A percentile compares a stretch with the other conserved stretches of the same genome.
These are phyloP conservation scores for Passer montanus DNA, from an alignment of 2,113 vertebrate species.

Conservation along the genomic window DNA sequence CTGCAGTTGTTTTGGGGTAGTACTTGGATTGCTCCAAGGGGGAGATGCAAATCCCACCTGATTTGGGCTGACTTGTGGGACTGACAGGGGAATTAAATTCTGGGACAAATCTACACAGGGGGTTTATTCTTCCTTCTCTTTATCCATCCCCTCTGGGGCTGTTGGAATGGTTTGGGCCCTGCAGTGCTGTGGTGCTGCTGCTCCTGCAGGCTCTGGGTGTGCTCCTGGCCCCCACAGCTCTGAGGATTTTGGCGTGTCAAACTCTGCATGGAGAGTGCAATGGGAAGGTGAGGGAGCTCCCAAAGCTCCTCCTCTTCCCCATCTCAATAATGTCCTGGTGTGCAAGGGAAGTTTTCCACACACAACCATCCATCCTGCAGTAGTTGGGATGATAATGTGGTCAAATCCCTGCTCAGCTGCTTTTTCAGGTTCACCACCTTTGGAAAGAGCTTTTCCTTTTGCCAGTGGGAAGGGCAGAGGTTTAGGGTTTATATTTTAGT, in stretches of 20 bases:
- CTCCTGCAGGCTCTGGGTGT: not conserved
- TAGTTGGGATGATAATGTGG: not conserved
- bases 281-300: not conserved
- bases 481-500: not conserved
- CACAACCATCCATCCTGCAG: not conserved
- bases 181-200: not conserved
- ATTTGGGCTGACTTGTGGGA: not conserved
- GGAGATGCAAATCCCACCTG: not conserved
- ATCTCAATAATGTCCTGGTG: not conserved
- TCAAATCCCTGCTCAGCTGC: accelerated
- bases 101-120: not conserved
- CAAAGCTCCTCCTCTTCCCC: not conserved
- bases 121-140: not conserved
- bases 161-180: accelerated
- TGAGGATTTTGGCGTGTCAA: accelerated
- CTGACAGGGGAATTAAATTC: not conserved
- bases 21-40: not conserved
- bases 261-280: accelerated
- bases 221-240: not conserved
- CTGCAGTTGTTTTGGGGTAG: not conserved
- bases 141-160: not conserved
- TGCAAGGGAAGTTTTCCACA: not conserved
- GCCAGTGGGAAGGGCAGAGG: not conserved
- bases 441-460: not conserved
- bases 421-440: not conserved